A percentile compares a stretch with the other conserved stretches of the same genome.
These are phyloP conservation scores for Epinotia demarniana DNA, from an alignment of 2,888 invertebrate species.

Conservation along the genomic window DNA sequence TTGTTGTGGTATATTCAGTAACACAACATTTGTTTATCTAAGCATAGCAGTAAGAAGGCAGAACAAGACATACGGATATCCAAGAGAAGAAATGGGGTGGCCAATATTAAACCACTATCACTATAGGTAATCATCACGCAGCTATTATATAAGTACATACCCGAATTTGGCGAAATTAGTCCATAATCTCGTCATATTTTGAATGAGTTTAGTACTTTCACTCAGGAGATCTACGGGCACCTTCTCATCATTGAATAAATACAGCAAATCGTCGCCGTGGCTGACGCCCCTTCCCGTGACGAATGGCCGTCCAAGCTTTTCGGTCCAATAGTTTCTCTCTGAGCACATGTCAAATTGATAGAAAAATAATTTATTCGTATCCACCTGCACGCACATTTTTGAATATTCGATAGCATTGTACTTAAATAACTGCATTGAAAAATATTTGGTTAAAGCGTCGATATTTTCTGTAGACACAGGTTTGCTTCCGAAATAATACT, in stretches of 20 bases:
- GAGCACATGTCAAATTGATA: constrained; percentile 46
- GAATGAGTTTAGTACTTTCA: constrained; percentile 40
- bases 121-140: too few species aligned
- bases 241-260: constrained; percentile 43
- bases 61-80: too few species aligned
- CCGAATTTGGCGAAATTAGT: constrained; percentile 49
- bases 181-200: constrained; percentile 46
- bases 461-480: constrained; percentile 36
- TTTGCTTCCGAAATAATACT: constrained; percentile 46
- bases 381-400: constrained; percentile 33
- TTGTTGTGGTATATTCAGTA: too few species aligned
- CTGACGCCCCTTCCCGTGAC: constrained; percentile 29
- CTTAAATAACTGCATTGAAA: constrained; percentile 31
- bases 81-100: too few species aligned
- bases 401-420: constrained; percentile 40
- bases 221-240: constrained; percentile 21
- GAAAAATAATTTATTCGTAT: constrained; percentile 42
- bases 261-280: constrained; percentile 47
- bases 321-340: constrained; percentile 43
- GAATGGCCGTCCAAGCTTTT: not conserved
- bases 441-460: constrained; percentile 21
- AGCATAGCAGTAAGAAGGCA: too few species aligned
- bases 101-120: too few species aligned
- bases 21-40: too few species aligned
- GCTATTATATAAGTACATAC: too few species aligned